phyloP scores from a whole-genome alignment of 2,888 invertebrate species.

The Psococerastis gibbosa region DNA sequence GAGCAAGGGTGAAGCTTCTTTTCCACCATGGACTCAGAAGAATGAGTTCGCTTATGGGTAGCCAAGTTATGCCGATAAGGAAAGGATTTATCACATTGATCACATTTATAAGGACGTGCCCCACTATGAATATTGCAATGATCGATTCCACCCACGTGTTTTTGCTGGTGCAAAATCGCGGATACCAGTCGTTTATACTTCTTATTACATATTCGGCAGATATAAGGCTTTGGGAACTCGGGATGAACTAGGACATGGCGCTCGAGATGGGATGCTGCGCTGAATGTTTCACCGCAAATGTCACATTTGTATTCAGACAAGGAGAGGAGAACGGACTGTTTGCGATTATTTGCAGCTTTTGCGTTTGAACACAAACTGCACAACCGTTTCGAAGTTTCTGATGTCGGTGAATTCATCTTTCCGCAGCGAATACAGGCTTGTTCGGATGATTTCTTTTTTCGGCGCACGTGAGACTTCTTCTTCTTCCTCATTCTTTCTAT shows the following conservation, averaged over 20 bases:
- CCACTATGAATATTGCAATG: slow-evolving; percentile 15
- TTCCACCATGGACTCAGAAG: slow-evolving; percentile 9
- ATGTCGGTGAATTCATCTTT: too few species aligned
- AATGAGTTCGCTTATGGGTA: slow-evolving; percentile 13
- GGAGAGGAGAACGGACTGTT: neutral
- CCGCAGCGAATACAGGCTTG: too few species aligned
- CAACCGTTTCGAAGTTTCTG: neutral
- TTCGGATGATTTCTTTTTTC: too few species aligned
- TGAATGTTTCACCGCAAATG: slow-evolving; percentile 3
- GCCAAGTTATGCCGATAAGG: slow-evolving; percentile 14
- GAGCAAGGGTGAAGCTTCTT: slow-evolving; percentile 24
- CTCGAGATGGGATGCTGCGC: slow-evolving; percentile 3
- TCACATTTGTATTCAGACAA: slow-evolving; percentile 4
- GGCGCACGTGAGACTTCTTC: neutral
- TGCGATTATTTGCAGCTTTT: too few species aligned
- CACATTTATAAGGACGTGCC: slow-evolving; percentile 13
- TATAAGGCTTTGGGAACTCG: slow-evolving; percentile 12
- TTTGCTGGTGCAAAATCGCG: slow-evolving; percentile 14
- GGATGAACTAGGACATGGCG: slow-evolving; percentile 1
- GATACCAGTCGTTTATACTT: slow-evolving; percentile 15
- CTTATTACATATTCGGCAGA: slow-evolving; percentile 14
- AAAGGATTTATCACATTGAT: slow-evolving; percentile 13
- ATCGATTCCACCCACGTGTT: slow-evolving; percentile 13
- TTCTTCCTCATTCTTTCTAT: neutral
- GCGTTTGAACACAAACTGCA: neutral